Percentiles rank a stretch among this genome's conserved stretches.
Evolutionary conservation across 2,888 invertebrate genomes (phyloP).

Genomic region (Epirrhoe tristata): DNA sequence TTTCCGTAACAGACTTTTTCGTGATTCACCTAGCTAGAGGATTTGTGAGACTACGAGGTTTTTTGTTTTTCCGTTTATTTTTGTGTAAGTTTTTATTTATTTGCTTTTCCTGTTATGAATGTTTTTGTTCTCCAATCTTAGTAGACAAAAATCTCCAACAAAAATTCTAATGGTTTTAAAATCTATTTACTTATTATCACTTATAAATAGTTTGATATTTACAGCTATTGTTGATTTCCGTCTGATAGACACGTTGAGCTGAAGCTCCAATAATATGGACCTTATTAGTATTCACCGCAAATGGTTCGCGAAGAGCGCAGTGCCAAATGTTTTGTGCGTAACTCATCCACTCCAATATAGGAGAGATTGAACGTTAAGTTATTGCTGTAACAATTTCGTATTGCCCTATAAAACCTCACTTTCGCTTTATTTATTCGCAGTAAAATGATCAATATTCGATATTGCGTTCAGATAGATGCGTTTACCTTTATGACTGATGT

Average conservation of each 20-base stretch:
- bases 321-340: conserved; percentile 69
- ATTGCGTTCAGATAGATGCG: conserved; percentile 66
- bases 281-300: conserved; percentile 64
- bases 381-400: conserved; percentile 81
- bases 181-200: neutral
- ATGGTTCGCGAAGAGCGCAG: conserved; percentile 55
- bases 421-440: conserved; percentile 81
- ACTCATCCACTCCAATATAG: conserved; percentile 80
- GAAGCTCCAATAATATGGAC: conserved; percentile 52
- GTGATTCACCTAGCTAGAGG: conserved; percentile 73
- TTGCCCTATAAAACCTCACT: conserved; percentile 82
- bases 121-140: conserved; percentile 34
- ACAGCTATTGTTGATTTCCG: conserved; percentile 43
- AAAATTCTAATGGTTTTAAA: neutral
- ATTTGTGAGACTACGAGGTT: conserved; percentile 75
- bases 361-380: conserved; percentile 78
- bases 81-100: conserved; percentile 48
- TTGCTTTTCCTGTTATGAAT: conserved; percentile 38
- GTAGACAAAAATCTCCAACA: neutral
- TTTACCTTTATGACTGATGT: conserved; percentile 42
- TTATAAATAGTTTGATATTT: neutral
- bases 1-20: conserved; percentile 78
- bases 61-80: conserved; percentile 71
- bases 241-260: neutral
- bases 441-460: conserved; percentile 81